Evolutionary conservation across 2,113 vertebrate genomes (phyloP).

Genomic region (Carassius carassius): DNA sequence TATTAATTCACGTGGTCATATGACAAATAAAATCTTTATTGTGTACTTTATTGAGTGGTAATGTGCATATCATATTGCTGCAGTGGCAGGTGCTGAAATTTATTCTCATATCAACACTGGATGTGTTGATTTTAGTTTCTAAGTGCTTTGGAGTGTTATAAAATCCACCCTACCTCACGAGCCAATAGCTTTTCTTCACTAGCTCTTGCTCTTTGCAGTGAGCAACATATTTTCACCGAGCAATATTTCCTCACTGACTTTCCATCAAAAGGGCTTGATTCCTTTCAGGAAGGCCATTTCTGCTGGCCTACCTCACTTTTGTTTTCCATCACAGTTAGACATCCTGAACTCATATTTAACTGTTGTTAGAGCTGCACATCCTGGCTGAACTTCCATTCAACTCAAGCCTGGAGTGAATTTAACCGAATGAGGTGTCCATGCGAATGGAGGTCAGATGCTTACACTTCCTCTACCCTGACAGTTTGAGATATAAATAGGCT

Average conservation of each 20-base stretch:
- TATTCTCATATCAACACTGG: slow-evolving; percentile 19
- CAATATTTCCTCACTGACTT: slow-evolving; percentile 4
- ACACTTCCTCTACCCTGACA: slow-evolving; percentile 12
- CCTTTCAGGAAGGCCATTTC: slow-evolving; percentile 16
- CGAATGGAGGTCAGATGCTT: neutral
- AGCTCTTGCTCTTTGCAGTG: neutral
- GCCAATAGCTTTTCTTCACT: neutral
- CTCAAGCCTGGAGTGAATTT: neutral
- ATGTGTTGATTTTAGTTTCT: slow-evolving; percentile 39
- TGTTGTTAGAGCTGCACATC: slow-evolving; percentile 22
- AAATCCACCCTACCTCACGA: neutral
- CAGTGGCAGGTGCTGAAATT: slow-evolving; percentile 1
- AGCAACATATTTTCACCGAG: neutral
- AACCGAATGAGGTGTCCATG: neutral
- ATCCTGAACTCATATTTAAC: neutral
- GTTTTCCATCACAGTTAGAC: neutral
- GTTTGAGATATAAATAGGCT: slow-evolving; percentile 24
- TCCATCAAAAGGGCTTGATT: slow-evolving; percentile 2
- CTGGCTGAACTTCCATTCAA: slow-evolving; percentile 32
- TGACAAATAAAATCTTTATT: slow-evolving; percentile 5
- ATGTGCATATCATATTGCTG: neutral
- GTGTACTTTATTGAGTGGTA: neutral
- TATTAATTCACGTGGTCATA: neutral
- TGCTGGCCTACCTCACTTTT: neutral
- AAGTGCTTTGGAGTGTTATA: slow-evolving; percentile 45